Evolutionary conservation across 2,797 vertebrate genomes (phyloP).

Genomic region (Hapalemur alaotrensis): DNA sequence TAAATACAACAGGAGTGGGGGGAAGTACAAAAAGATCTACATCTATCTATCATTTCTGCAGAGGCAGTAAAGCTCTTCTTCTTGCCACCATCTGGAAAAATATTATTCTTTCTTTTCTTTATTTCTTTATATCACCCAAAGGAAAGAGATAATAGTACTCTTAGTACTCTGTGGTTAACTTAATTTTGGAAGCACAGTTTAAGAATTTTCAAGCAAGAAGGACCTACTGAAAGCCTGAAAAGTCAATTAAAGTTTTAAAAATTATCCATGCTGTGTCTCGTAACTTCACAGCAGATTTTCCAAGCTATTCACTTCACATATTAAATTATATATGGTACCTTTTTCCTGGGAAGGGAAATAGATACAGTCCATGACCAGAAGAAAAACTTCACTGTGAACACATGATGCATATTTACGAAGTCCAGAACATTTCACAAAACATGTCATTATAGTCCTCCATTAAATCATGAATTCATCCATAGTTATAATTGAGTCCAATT

Average conservation of each 20-base stretch:
- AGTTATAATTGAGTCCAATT: constrained; percentile 23
- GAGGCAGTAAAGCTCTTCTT: background rate
- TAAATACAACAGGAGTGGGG: background rate
- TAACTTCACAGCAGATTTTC: constrained; percentile 27
- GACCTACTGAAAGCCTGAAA: constrained; percentile 4
- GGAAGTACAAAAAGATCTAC: background rate
- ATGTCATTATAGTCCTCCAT: background rate
- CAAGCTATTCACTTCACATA: background rate
- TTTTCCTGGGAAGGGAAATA: background rate
- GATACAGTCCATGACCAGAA: background rate
- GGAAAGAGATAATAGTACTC: background rate
- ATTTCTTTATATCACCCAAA: background rate
- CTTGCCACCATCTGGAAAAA: background rate
- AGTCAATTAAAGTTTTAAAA: background rate
- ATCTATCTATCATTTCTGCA: background rate
- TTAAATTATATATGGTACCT: background rate
- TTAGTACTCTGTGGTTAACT: background rate
- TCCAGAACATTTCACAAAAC: constrained; percentile 40
- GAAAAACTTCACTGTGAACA: constrained; percentile 22
- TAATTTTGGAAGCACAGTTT: constrained; percentile 15
- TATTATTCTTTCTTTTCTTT: background rate
- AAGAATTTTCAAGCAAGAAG: constrained; percentile 20
- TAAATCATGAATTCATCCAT: background rate
- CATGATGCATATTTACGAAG: constrained; percentile 10
- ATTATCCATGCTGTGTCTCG: background rate